Percentiles rank a stretch among this genome's conserved stretches.
Conservation (phyloP, 1,140 invertebrate species). For the Papilio xuthus region DNA sequence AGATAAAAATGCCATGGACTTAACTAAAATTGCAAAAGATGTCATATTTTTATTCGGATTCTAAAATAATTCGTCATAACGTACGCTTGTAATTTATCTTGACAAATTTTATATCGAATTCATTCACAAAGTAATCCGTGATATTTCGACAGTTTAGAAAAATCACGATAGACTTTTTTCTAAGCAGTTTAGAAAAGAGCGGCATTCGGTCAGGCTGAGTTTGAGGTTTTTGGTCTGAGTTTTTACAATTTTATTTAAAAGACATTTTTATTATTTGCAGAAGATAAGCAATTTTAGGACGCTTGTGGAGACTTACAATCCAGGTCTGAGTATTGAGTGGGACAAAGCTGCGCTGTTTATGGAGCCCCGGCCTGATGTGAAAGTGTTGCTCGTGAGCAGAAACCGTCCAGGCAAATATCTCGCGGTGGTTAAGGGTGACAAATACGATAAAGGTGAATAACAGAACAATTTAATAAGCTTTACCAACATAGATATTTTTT, state of each 20-base stretch:
- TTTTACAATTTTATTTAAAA: not conserved
- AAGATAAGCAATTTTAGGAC: slow-evolving; percentile 54
- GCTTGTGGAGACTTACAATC: slow-evolving; percentile 52
- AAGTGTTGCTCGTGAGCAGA: slow-evolving; percentile 56
- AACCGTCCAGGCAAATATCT: slow-evolving; percentile 61
- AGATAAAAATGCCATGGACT: not conserved
- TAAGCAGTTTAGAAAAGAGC: no score
- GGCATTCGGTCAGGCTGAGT: no score
- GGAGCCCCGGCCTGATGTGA: slow-evolving; percentile 59
- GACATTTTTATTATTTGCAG: slow-evolving; percentile 43
- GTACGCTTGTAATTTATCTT: no score
- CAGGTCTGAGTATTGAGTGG: slow-evolving; percentile 54
- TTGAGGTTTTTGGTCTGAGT: no score
- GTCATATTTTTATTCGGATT: not conserved
- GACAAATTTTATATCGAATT: not conserved
- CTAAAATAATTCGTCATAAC: no score
- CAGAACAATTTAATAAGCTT: not conserved
- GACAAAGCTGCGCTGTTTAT: slow-evolving; percentile 56
- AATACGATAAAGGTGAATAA: slow-evolving; percentile 47
- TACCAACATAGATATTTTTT: not conserved
- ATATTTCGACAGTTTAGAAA: no score
- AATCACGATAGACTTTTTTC: no score
- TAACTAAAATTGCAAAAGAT: no score
- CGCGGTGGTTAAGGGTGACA: slow-evolving; percentile 58
- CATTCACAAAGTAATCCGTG: no score